Percentiles rank a stretch among this genome's conserved stretches.
Evolutionary conservation across 2,797 vertebrate genomes (phyloP).

Genomic region (Fundulus diaphanus): DNA sequence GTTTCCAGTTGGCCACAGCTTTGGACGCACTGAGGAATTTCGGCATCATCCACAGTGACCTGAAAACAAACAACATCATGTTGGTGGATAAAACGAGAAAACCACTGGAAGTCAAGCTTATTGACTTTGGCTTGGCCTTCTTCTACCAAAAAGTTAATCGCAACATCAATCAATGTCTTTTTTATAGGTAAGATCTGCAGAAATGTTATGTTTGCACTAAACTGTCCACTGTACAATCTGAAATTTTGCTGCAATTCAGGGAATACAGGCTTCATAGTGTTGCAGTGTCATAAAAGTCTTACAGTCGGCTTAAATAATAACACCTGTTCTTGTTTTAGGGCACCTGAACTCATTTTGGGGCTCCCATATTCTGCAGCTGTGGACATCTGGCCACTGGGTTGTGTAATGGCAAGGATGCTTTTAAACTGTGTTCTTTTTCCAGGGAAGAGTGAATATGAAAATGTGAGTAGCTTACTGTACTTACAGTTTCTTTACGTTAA

Average conservation of each 20-base stretch:
- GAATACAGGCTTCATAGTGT: background rate
- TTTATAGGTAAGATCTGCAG: background rate
- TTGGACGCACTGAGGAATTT: background rate
- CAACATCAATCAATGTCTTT: background rate
- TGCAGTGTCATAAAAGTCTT: background rate
- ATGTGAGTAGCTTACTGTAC: background rate
- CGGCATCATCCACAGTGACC: background rate
- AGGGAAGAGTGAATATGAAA: background rate
- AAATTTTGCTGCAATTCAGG: background rate
- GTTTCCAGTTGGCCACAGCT: conserved; percentile 6
- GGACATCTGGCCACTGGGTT: conserved; percentile 9
- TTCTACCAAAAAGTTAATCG: rapidly evolving
- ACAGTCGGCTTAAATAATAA: background rate
- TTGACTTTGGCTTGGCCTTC: conserved; percentile 6
- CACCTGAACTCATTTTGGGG: conserved; percentile 6
- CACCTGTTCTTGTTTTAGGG: background rate
- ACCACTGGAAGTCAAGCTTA: conserved; percentile 3
- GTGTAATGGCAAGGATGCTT: conserved; percentile 4
- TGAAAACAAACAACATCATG: conserved; percentile 15
- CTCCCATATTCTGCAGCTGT: conserved; percentile 3
- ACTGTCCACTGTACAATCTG: background rate
- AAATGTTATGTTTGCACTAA: background rate
- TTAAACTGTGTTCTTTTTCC: background rate
- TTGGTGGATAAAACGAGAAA: background rate
- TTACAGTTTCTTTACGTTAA: background rate